Evolutionary conservation across 2,888 invertebrate species (phyloP), one percentile per base, ranked within the genome.

Genomic region (Cyclophora punctaria): DNA sequence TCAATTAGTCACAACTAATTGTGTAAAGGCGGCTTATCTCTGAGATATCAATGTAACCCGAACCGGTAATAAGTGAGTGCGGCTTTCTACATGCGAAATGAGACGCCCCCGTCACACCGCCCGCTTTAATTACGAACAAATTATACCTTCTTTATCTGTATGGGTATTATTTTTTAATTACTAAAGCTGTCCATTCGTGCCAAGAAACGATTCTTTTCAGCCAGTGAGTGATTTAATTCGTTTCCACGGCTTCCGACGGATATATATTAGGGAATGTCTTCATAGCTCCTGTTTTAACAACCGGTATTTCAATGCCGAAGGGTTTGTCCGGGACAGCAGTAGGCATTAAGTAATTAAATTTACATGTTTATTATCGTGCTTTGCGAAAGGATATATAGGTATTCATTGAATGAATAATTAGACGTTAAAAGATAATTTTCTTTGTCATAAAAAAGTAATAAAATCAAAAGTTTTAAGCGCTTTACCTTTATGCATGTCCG

Each of bases 141-240:
- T 86, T 86, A 80, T 73, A 85, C 69, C 76, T 85, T 85, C 73
- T 80, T 83, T 83, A 86, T 84, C 81, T 44, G 34, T 37, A 37
- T 37, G 5, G 79, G 79, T 77, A 70, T 73, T 74, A 76, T 75
- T 79, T 80, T 83, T 79, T 85, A 85, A 86, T 86, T 84, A 84
- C 83, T 85, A 78, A 80, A 83, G 84, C 83, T 83, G 75, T 79
- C 68, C 80, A 77, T 86, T 85, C 86, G 84, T 87, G 86, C 74
- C 66, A 83, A 83, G 83, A 63, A 80, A 72, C 83, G 79, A 85
- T 86, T 86, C 76, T 81, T 73, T 83, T 80, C 81, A 82, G 78
- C 76, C 82, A 72, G 75, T 78, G 81, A 75, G 73, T 84, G 83
- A 80, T 84, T 84, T 85, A 86, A 86, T 84, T 82, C 80, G 78